Base-by-base conservation (phyloP, 2,113 vertebrate species). In the Malurus melanocephalus region DNA sequence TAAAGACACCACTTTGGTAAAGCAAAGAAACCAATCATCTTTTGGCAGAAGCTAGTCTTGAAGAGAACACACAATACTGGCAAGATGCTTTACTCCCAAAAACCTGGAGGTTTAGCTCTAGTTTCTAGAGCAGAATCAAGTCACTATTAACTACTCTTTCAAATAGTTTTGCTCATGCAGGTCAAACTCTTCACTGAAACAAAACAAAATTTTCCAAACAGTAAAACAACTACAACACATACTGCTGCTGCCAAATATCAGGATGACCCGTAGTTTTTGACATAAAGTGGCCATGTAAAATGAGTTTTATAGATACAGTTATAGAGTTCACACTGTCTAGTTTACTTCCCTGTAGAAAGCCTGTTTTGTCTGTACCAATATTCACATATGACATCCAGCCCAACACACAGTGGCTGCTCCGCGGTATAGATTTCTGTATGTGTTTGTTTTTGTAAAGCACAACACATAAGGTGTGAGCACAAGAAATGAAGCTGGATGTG, bases 351-450 rank as follows among this genome's bases (percentile, higher is more conserved):
- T 35, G 24, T 27, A 40, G 86, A 59, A 80, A 42, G 40, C 55
- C 46, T 83, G 45, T 38, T 60, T 80, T 80, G 13, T 24, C 30
- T 71, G n/a, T 59, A 42, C 62, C 32, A 67, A 24, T 42, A 68
- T 51, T 82, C 53, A 38, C 24, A 33, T 10, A n/a, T 1, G 26
- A 77, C 13, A 77, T 32, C 15, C 60, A 71, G 32, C 32, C 51
- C 59, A 75, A 56, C 7, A 59, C 32, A 32, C 21, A 89, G 19
- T 0, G 3, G 18, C 83, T 78, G 49, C 61, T 64, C 28, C 32
- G 38, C 20, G 52, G 14, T 17, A 51, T 0, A 24, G 38, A 28
- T 9, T 21, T 57, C 2, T 24, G 9, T 16, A 12, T 9, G 0
- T 20, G 42, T 6, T 53, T 53, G 20, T 5, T 28, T 60, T 55